Conservation (phyloP, 2,797 vertebrate species). For the Clarias platycephalus region DNA sequence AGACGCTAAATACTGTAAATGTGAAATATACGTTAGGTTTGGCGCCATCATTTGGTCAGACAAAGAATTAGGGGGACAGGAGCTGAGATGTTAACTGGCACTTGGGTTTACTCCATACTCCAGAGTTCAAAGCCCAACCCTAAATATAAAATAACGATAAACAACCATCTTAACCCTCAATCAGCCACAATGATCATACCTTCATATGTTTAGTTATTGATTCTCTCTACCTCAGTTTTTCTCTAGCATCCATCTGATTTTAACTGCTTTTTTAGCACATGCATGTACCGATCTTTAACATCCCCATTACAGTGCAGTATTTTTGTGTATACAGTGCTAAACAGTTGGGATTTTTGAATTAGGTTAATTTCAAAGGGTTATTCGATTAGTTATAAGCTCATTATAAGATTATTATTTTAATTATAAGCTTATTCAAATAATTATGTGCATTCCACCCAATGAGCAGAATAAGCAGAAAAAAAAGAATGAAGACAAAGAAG, state of each 20-base stretch:
- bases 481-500: conserved; percentile 49
- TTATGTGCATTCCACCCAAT: background rate
- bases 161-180: background rate
- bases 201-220: background rate
- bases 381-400: background rate
- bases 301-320: background rate
- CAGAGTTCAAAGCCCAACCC: background rate
- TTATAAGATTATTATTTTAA: background rate
- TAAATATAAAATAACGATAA: too few species aligned
- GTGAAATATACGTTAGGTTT: background rate
- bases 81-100: background rate
- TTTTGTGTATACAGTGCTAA: background rate
- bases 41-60: background rate
- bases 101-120: background rate
- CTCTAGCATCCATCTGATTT: background rate
- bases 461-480: background rate
- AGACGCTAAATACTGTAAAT: background rate
- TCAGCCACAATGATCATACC: background rate
- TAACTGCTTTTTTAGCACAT: background rate
- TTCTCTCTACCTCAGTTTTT: background rate
- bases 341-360: background rate
- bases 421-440: background rate
- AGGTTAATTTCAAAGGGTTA: background rate
- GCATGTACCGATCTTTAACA: background rate
- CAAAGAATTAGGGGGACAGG: background rate